Percentiles rank a stretch among this genome's conserved stretches.
Conservation (phyloP, 2,888 invertebrate species). For the Drosophila conformis region DNA sequence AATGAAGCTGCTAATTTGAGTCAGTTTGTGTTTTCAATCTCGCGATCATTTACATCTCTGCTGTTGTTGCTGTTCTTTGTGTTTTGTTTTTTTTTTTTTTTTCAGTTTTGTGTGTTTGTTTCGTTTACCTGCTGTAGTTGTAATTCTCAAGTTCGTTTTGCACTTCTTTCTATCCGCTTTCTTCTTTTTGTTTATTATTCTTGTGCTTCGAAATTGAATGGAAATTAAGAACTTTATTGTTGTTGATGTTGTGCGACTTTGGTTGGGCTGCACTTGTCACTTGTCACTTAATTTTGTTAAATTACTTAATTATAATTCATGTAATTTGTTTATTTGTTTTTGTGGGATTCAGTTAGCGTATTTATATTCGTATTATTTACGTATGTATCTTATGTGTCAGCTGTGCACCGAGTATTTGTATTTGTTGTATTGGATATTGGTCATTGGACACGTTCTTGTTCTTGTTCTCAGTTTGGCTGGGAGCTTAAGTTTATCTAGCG, state of each 20-base stretch:
- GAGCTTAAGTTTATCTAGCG: constrained; percentile 45
- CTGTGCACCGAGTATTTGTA: constrained; percentile 34
- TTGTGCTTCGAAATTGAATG: background rate
- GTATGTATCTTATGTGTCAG: constrained; percentile 36
- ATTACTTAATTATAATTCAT: constrained; percentile 16
- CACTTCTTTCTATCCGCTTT: constrained; percentile 24
- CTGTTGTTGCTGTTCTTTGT: constrained; percentile 7
- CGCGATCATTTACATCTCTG: background rate
- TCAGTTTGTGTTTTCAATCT: background rate
- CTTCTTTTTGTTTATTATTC: constrained; percentile 9
- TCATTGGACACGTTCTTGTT: constrained; percentile 38
- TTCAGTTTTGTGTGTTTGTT: constrained; percentile 1
- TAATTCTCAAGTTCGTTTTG: constrained; percentile 33
- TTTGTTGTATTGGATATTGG: constrained; percentile 24
- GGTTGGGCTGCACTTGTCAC: constrained; percentile 17
- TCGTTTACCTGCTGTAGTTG: constrained; percentile 21
- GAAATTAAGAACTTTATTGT: background rate
- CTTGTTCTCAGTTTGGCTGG: constrained; percentile 26
- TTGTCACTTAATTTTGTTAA: constrained; percentile 28
- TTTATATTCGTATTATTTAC: background rate
- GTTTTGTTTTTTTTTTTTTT: background rate
- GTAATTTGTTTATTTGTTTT: constrained; percentile 5
- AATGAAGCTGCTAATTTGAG: constrained; percentile 17
- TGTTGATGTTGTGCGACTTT: background rate
- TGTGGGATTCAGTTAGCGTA: background rate